Conservation (phyloP, 2,797 vertebrate genomes). For the Pyrocephalus nanus region DNA sequence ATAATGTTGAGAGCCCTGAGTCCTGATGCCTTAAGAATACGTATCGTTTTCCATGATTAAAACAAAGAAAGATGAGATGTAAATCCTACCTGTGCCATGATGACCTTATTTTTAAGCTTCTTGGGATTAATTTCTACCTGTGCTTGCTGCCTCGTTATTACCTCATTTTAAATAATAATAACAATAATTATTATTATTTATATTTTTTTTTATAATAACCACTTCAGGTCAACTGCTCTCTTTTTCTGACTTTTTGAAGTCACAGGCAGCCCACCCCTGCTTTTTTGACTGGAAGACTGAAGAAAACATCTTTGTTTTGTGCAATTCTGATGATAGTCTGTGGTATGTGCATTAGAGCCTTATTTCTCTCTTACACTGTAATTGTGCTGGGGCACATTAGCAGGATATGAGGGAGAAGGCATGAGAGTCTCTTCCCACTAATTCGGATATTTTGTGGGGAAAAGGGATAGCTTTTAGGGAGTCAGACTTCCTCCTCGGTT, state of each 20-base stretch:
- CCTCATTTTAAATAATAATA: background rate
- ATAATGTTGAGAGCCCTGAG: background rate
- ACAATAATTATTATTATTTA: background rate
- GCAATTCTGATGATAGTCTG: background rate
- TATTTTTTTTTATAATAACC: background rate
- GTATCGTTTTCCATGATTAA: background rate
- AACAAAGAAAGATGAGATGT: background rate
- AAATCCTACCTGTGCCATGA: background rate
- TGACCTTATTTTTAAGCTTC: background rate
- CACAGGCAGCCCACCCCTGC: background rate
- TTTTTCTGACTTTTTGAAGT: background rate
- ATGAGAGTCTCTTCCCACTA: background rate
- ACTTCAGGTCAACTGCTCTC: background rate
- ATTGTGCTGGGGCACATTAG: background rate
- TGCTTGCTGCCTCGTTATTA: background rate
- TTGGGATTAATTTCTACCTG: background rate
- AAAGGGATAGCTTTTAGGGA: background rate
- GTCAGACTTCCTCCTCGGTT: background rate
- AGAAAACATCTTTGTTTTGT: background rate
- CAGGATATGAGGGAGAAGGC: background rate
- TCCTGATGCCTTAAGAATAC: background rate
- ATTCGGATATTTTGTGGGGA: background rate
- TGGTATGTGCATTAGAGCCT: background rate
- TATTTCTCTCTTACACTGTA: background rate
- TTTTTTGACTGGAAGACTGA: background rate